phyloP scores from a whole-genome alignment of 2,888 invertebrate species.

The Orgyia antiqua region DNA sequence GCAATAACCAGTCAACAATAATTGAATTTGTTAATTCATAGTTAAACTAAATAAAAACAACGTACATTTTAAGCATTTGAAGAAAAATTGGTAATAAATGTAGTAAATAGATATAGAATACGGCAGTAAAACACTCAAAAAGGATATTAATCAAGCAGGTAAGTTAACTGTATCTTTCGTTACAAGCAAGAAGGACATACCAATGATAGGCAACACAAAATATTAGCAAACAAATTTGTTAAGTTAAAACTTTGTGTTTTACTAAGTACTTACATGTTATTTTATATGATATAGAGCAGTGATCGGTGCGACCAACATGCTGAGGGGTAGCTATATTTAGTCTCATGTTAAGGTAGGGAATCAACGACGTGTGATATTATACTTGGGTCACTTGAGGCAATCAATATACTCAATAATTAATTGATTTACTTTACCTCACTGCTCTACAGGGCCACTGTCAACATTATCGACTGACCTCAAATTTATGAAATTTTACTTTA shows the following conservation, averaged over 20 bases:
- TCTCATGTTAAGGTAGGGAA: slow-evolving; percentile 36
- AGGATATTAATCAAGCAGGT: slow-evolving; percentile 16
- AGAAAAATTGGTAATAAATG: too few species aligned
- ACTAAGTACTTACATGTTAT: too few species aligned
- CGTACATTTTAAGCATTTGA: too few species aligned
- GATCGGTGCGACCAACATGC: slow-evolving; percentile 34
- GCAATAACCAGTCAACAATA: slow-evolving; percentile 3
- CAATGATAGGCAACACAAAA: too few species aligned
- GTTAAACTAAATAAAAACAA: too few species aligned
- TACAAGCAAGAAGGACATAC: too few species aligned
- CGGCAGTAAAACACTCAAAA: slow-evolving; percentile 2
- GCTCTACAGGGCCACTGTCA: slow-evolving; percentile 47
- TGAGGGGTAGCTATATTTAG: slow-evolving; percentile 56
- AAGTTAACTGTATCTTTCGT: slow-evolving; percentile 8
- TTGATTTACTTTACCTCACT: slow-evolving; percentile 49
- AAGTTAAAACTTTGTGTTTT: too few species aligned
- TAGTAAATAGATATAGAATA: neutral
- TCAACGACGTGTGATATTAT: slow-evolving; percentile 54
- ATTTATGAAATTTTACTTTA: slow-evolving; percentile 41
- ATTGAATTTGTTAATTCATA: too few species aligned
- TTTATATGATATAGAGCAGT: too few species aligned
- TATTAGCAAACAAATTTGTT: too few species aligned
- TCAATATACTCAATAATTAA: slow-evolving; percentile 49
- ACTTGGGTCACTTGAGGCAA: slow-evolving; percentile 46
- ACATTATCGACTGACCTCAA: slow-evolving; percentile 34